phyloP scores from a whole-genome alignment of 2,888 invertebrate genomes.

The Melieria crassipennis region DNA sequence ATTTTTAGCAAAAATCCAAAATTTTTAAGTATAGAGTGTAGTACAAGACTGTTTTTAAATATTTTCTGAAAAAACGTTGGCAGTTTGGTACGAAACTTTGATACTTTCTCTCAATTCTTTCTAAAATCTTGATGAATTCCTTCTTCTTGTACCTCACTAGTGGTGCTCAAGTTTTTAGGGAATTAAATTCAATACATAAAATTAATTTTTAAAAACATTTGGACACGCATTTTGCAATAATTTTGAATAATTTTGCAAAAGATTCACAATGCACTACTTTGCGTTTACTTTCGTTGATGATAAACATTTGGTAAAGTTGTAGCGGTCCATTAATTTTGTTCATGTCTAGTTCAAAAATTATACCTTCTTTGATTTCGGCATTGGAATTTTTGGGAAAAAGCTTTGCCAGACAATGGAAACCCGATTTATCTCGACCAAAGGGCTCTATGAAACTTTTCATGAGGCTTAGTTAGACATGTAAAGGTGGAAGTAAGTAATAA shows the following conservation, averaged over 20 bases:
- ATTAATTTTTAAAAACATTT: background rate
- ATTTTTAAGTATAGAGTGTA: background rate
- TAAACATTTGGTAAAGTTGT: background rate
- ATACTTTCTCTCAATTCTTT: background rate
- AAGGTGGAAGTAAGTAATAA: too few species aligned
- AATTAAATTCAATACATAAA: background rate
- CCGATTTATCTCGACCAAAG: background rate
- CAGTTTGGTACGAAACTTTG: too few species aligned
- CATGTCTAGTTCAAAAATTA: background rate
- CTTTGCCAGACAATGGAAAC: background rate
- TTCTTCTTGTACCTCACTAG: background rate
- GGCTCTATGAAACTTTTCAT: slow-evolving; percentile 3
- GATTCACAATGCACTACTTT: background rate
- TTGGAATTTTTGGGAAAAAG: background rate
- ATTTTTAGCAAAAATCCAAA: background rate
- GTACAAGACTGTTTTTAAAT: too few species aligned
- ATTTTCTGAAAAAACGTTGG: background rate
- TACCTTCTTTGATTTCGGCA: background rate
- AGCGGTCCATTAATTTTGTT: background rate
- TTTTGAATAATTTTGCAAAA: background rate
- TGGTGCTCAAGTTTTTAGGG: too few species aligned
- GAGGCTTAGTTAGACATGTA: background rate
- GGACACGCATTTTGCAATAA: background rate
- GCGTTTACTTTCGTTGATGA: background rate
- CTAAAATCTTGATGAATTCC: background rate